Evolutionary conservation across 2,888 invertebrate species (phyloP).

Genomic region (Diabrotica balteata): DNA sequence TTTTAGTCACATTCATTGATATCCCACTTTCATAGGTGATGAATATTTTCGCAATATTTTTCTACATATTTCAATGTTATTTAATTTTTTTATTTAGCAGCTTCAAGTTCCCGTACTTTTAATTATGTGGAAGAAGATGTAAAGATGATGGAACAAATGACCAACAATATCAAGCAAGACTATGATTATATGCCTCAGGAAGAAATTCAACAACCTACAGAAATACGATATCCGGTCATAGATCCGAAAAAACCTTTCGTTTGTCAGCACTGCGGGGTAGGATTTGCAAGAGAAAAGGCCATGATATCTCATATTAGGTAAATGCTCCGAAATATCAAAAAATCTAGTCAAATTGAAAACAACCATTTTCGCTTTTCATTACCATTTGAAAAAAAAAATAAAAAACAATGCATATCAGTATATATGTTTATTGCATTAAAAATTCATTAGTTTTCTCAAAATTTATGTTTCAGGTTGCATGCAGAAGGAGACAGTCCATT

Average conservation of each 20-base stretch:
- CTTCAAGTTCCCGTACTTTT: constrained; percentile 56
- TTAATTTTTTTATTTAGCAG: constrained; percentile 35
- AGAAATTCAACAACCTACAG: constrained; percentile 38
- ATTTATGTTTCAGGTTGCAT: constrained; percentile 26
- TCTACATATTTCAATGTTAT: too few species aligned
- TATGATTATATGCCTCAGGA: constrained; percentile 27
- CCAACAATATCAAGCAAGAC: constrained; percentile 50
- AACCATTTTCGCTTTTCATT: background rate
- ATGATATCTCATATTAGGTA: constrained; percentile 75
- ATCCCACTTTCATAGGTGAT: too few species aligned
- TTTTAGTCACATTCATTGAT: too few species aligned
- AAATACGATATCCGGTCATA: constrained; percentile 64
- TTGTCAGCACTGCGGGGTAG: constrained; percentile 77
- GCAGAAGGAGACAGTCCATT: constrained; percentile 70
- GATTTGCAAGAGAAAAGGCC: constrained; percentile 82
- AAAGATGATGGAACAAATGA: constrained; percentile 61
- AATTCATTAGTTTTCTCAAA: too few species aligned
- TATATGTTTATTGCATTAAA: too few species aligned
- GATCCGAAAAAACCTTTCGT: constrained; percentile 83
- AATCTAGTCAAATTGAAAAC: too few species aligned
- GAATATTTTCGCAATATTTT: too few species aligned
- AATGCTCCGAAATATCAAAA: background rate
- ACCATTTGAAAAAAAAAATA: background rate
- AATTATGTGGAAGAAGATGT: constrained; percentile 63
- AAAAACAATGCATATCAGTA: too few species aligned